A percentile compares a stretch with the other conserved stretches of the same genome.
Conservation (phyloP, 1,140 invertebrate genomes). For the Zophobas atratus region DNA sequence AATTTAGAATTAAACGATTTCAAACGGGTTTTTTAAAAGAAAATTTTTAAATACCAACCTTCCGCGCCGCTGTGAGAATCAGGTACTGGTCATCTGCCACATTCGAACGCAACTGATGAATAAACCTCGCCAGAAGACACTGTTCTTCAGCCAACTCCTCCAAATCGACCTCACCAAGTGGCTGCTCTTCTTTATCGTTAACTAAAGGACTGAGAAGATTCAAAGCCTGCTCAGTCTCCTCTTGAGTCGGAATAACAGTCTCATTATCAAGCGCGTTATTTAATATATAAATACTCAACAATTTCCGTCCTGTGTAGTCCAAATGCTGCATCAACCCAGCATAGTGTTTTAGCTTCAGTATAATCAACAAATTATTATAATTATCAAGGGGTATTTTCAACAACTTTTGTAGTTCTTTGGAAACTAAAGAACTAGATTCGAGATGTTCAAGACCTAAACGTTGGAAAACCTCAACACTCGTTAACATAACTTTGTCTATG, state of each 20-base stretch:
- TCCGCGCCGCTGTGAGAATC: conserved; percentile 89
- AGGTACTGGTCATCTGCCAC: conserved; percentile 94
- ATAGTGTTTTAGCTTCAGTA: conserved; percentile 89
- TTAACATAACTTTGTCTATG: conserved; percentile 95
- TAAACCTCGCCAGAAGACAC: conserved; percentile 88
- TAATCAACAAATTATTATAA: conserved; percentile 93
- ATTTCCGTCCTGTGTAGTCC: conserved; percentile 91
- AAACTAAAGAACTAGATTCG: conserved; percentile 87
- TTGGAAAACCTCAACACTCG: conserved; percentile 80
- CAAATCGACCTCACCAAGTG: conserved; percentile 79
- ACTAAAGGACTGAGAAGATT: conserved; percentile 86
- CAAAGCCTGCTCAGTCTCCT: conserved; percentile 74
- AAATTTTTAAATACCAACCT: conserved; percentile 68
- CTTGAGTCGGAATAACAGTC: conserved; percentile 89
- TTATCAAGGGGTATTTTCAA: conserved; percentile 96
- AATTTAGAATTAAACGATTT: too few relatives aligned
- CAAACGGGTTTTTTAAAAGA: too few relatives aligned
- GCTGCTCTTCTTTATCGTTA: conserved; percentile 87
- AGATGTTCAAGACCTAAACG: conserved; percentile 71
- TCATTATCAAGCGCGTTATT: conserved; percentile 92
- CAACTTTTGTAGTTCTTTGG: conserved; percentile 92
- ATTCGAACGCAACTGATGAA: conserved; percentile 92
- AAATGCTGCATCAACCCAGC: conserved; percentile 89
- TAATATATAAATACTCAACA: conserved; percentile 90
- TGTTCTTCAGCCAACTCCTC: conserved; percentile 99